Evolutionary conservation across 2,888 invertebrate genomes (phyloP).

Genomic region (Leucoma salicis): DNA sequence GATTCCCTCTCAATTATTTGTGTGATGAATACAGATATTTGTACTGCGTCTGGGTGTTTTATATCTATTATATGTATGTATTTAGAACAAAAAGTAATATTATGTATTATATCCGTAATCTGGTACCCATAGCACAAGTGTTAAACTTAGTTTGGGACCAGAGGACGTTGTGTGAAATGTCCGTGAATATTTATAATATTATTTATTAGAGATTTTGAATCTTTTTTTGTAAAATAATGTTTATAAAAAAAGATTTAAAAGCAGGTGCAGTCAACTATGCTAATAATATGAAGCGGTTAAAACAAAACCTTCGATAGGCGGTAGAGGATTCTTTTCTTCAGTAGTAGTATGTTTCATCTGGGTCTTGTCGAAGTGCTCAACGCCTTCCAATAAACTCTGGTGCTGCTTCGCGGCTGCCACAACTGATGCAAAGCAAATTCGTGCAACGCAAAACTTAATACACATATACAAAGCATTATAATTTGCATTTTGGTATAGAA

Average conservation of each 20-base stretch:
- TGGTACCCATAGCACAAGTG: too few species aligned
- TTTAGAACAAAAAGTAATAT: too few species aligned
- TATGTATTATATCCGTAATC: too few species aligned
- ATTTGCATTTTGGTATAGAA: constrained; percentile 12
- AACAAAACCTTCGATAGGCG: constrained; percentile 86
- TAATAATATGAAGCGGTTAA: constrained; percentile 41
- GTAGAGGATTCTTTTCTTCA: constrained; percentile 88
- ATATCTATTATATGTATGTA: too few species aligned
- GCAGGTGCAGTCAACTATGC: constrained; percentile 12
- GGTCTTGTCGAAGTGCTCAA: constrained; percentile 87
- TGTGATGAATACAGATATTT: too few species aligned
- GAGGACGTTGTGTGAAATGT: too few species aligned
- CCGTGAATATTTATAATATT: too few species aligned
- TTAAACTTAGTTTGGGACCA: too few species aligned
- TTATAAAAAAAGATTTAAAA: constrained; percentile 17
- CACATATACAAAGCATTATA: constrained; percentile 30
- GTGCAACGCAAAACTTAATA: constrained; percentile 54
- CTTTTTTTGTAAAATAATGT: too few species aligned
- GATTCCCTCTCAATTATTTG: too few species aligned
- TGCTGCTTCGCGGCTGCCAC: constrained; percentile 88
- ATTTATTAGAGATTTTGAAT: too few species aligned
- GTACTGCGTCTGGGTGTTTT: too few species aligned
- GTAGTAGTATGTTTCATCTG: constrained; percentile 89
- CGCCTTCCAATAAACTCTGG: constrained; percentile 86
- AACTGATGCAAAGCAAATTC: constrained; percentile 80